Evolutionary conservation across 2,888 invertebrate genomes (phyloP).

Genomic region (Ophioninae sp.): DNA sequence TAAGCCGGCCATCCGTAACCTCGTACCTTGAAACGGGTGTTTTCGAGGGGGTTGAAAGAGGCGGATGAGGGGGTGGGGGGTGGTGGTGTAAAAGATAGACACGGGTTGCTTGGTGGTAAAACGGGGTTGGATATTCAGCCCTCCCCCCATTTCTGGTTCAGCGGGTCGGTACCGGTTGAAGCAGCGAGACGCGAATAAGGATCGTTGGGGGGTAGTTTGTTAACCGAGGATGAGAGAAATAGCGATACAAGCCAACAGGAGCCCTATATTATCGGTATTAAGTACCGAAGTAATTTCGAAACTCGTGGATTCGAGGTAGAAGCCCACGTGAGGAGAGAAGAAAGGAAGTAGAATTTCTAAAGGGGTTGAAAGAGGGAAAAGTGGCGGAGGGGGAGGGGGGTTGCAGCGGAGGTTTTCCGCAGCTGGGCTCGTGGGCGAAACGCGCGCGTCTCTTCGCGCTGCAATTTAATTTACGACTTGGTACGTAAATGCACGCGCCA

Average conservation of each 20-base stretch:
- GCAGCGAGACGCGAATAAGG: constrained; percentile 51
- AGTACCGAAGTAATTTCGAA: constrained; percentile 72
- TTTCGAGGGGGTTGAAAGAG: no score
- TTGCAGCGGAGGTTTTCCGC: constrained; percentile 47
- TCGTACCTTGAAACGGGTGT: constrained; percentile 69
- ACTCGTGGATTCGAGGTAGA: constrained; percentile 59
- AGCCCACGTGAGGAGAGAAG: constrained; percentile 33
- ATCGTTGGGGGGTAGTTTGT: constrained; percentile 59
- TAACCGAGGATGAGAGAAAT: constrained; percentile 18
- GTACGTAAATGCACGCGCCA: constrained; percentile 56
- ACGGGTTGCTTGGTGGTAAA: constrained; percentile 47
- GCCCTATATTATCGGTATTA: constrained; percentile 72
- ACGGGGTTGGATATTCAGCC: constrained; percentile 52
- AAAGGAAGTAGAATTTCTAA: constrained; percentile 39
- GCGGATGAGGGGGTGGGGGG: not conserved
- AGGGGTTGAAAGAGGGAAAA: constrained; percentile 22
- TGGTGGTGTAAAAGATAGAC: constrained; percentile 1
- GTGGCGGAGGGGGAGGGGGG: constrained; percentile 24
- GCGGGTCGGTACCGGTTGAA: constrained; percentile 52
- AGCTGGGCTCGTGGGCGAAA: constrained; percentile 45
- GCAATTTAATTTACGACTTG: constrained; percentile 62
- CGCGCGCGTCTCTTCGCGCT: constrained; percentile 45
- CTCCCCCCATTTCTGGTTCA: constrained; percentile 54
- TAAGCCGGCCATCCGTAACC: constrained; percentile 80
- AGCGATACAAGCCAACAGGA: constrained; percentile 60